Conservation (phyloP, 2,113 vertebrate genomes). For the Mirounga angustirostris region DNA sequence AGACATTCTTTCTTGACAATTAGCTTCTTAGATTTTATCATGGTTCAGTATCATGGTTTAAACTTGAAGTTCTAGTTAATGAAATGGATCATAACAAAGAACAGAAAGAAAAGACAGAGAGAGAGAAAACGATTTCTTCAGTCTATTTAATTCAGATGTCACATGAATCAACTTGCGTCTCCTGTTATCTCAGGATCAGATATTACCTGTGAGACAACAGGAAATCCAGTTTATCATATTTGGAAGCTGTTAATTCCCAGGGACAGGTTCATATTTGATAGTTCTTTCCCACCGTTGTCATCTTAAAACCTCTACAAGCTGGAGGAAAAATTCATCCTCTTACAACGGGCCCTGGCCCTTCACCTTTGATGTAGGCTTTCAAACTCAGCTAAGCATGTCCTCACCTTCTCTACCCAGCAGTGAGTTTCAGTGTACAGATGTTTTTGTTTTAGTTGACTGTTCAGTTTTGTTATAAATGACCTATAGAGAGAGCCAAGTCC, state of each 20-base stretch:
- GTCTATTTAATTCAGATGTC: neutral
- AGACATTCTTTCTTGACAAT: slow-evolving; percentile 33
- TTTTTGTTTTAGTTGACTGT: slow-evolving; percentile 59
- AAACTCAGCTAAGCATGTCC: slow-evolving; percentile 44
- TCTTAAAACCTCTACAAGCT: slow-evolving; percentile 60
- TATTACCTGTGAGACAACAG: neutral
- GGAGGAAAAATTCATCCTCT: neutral
- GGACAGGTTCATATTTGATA: slow-evolving; percentile 36
- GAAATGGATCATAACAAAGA: slow-evolving; percentile 46
- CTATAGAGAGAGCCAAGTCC: neutral
- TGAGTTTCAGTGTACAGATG: slow-evolving; percentile 37
- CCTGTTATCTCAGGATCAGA: slow-evolving; percentile 48
- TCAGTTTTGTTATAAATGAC: slow-evolving; percentile 47
- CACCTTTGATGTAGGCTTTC: slow-evolving; percentile 58
- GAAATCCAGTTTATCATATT: slow-evolving; percentile 48
- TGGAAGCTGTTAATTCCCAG: slow-evolving; percentile 52
- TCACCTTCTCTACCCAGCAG: neutral
- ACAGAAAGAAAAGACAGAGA: slow-evolving; percentile 27
- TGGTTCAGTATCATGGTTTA: neutral
- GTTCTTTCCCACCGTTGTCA: slow-evolving; percentile 31
- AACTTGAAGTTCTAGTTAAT: slow-evolving; percentile 42
- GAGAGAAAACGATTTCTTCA: neutral
- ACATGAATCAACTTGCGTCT: slow-evolving; percentile 5
- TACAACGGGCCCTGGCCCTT: neutral
- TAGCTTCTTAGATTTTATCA: neutral